These are phyloP conservation scores for Drosophila ficusphila DNA, from an alignment of 1,140 invertebrate species.

Conservation along the genomic window DNA sequence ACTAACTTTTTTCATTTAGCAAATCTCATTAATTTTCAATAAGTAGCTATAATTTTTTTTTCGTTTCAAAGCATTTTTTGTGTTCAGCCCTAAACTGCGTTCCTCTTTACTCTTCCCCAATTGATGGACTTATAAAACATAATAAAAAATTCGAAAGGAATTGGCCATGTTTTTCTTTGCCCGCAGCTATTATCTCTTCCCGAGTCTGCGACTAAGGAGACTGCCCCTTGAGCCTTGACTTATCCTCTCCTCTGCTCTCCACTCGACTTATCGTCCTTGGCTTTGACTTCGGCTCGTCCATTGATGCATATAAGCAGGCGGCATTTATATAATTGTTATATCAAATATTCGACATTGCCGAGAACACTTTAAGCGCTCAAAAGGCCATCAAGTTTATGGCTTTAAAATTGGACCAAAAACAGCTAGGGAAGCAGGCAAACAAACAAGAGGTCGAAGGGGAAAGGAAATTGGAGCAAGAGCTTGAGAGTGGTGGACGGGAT, in stretches of 20 bases:
- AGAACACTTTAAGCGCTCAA: conserved; percentile 68
- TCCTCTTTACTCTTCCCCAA: neutral
- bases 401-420: conserved; percentile 70
- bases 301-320: conserved; percentile 62
- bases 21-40: too few species aligned
- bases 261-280: too few species aligned
- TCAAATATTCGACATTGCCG: conserved; percentile 65
- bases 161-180: conserved; percentile 52
- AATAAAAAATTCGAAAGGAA: conserved; percentile 58
- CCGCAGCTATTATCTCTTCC: conserved; percentile 56
- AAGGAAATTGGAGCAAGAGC: neutral
- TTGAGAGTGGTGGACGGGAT: conserved; percentile 9
- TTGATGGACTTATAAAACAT: conserved; percentile 52
- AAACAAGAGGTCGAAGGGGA: neutral
- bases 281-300: conserved; percentile 48
- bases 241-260: neutral
- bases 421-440: neutral
- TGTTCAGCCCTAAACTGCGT: conserved; percentile 29
- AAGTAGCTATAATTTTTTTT: neutral
- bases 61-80: neutral
- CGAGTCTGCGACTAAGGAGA: conserved; percentile 16
- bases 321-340: conserved; percentile 78
- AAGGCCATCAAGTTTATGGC: conserved; percentile 70
- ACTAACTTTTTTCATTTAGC: too few species aligned
- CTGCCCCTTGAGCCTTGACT: conserved; percentile 40